Evolutionary conservation across 2,888 invertebrate species (phyloP).

Genomic region (Beris morrisii): DNA sequence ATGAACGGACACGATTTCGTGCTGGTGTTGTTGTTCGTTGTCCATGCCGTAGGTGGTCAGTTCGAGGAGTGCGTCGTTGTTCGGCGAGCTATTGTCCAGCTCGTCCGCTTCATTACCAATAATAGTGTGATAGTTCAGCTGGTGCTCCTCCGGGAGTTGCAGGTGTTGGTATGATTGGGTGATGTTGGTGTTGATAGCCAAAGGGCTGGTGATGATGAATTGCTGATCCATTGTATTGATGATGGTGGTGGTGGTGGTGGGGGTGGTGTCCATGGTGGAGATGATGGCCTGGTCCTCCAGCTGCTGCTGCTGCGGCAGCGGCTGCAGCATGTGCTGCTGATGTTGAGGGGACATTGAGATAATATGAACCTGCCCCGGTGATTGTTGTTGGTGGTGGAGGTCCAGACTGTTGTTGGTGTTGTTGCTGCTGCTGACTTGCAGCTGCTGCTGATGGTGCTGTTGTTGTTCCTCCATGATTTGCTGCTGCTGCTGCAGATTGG

Average conservation of each 20-base stretch:
- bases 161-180: slow-evolving; percentile 57
- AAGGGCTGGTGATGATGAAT: slow-evolving; percentile 57
- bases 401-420: slow-evolving; percentile 59
- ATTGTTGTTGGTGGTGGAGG: slow-evolving; percentile 51
- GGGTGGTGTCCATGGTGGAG: slow-evolving; percentile 45
- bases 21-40: slow-evolving; percentile 11
- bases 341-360: slow-evolving; percentile 35
- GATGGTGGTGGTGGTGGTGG: slow-evolving; percentile 47
- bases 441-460: slow-evolving; percentile 41
- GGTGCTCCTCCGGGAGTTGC: slow-evolving; percentile 65
- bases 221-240: slow-evolving; percentile 50
- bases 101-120: slow-evolving; percentile 68
- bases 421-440: slow-evolving; percentile 43
- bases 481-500: slow-evolving; percentile 43
- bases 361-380: slow-evolving; percentile 38
- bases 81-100: slow-evolving; percentile 19
- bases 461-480: slow-evolving; percentile 42
- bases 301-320: slow-evolving; percentile 33
- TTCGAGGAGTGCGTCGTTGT: slow-evolving; percentile 5
- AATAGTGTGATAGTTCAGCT: slow-evolving; percentile 74
- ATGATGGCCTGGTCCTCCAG: slow-evolving; percentile 45
- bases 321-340: slow-evolving; percentile 32
- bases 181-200: slow-evolving; percentile 54
- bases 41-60: slow-evolving; percentile 15
- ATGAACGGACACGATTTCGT: slow-evolving; percentile 36